phyloP scores from a whole-genome alignment of 2,113 vertebrate species.

The Peromyscus leucopus region DNA sequence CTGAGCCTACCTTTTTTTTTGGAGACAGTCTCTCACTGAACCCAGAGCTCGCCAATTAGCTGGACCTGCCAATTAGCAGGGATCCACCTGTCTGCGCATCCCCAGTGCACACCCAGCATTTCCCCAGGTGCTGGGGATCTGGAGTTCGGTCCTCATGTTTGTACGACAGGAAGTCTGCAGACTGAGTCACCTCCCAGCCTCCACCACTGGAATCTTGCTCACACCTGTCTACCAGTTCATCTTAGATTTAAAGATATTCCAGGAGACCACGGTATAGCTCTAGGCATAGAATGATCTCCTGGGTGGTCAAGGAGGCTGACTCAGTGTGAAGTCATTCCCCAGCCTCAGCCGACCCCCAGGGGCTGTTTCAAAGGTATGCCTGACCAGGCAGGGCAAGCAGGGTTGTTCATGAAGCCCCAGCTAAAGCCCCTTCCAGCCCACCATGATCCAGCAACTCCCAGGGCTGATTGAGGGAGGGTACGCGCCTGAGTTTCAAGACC shows the following conservation, averaged over 20 bases:
- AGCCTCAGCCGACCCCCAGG: not conserved
- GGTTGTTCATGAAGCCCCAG: too few species aligned
- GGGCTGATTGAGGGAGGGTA: not conserved
- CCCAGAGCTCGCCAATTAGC: not conserved
- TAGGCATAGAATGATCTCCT: rapidly evolving
- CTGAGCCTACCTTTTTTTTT: not conserved
- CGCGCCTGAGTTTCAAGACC: not conserved
- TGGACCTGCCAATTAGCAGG: not conserved
- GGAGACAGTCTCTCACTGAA: not conserved
- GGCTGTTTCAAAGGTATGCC: not conserved
- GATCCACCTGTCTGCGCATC: not conserved
- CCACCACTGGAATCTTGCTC: rapidly evolving
- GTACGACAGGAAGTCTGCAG: not conserved
- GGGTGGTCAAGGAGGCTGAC: not conserved
- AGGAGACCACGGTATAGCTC: not conserved
- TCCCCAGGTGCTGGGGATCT: not conserved
- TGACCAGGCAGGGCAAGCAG: not conserved
- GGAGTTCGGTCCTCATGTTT: too few species aligned
- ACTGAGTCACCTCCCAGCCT: not conserved
- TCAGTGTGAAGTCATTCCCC: too few species aligned
- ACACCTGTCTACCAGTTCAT: not conserved
- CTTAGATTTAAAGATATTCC: not conserved
- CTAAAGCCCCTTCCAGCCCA: not conserved
- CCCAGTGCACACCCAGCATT: not conserved
- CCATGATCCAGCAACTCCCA: not conserved